Percentiles rank a stretch among this genome's conserved stretches.
These are phyloP conservation scores for Drosophila kepulauana DNA, from an alignment of 1,140 invertebrate genomes.

Conservation along the genomic window DNA sequence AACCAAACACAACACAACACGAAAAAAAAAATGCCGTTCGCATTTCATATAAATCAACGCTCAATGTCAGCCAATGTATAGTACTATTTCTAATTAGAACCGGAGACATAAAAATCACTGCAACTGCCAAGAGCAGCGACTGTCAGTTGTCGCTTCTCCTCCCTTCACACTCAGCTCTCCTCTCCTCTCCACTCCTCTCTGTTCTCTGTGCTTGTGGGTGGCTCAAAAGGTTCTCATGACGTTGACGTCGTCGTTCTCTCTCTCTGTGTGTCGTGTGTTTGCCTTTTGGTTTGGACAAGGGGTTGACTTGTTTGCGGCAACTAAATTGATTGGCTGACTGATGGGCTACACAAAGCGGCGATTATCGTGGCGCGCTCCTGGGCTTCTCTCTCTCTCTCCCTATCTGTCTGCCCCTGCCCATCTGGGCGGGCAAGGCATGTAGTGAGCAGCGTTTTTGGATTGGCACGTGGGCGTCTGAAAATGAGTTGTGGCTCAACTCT, in stretches of 20 bases:
- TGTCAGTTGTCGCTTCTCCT: background rate
- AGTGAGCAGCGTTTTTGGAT: conserved; percentile 36
- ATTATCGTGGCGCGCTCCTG: conserved; percentile 50
- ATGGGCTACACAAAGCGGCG: conserved; percentile 64
- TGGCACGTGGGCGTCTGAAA: conserved; percentile 72
- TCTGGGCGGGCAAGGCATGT: conserved; percentile 27
- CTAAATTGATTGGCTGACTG: conserved; percentile 77
- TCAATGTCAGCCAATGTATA: conserved; percentile 70
- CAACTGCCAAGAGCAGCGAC: conserved; percentile 28
- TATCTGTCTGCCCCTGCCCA: conserved; percentile 14
- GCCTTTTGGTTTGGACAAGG: conserved; percentile 28
- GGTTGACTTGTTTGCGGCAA: conserved; percentile 62
- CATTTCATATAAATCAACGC: conserved; percentile 76
- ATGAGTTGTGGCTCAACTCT: conserved; percentile 40
- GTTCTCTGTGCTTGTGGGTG: background rate
- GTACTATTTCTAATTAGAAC: conserved; percentile 77
- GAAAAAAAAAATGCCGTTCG: conserved; percentile 38
- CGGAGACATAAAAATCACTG: conserved; percentile 79
- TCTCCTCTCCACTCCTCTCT: background rate
- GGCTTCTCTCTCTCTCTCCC: conserved; percentile 25
- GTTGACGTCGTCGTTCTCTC: conserved; percentile 1
- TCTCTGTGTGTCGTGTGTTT: conserved; percentile 11
- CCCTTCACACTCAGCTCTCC: background rate
- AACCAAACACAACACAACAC: conserved; percentile 35
- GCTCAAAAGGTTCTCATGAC: conserved; percentile 20